phyloP scores from a whole-genome alignment of 1,140 invertebrate genomes.

The Babylonia areolata region DNA sequence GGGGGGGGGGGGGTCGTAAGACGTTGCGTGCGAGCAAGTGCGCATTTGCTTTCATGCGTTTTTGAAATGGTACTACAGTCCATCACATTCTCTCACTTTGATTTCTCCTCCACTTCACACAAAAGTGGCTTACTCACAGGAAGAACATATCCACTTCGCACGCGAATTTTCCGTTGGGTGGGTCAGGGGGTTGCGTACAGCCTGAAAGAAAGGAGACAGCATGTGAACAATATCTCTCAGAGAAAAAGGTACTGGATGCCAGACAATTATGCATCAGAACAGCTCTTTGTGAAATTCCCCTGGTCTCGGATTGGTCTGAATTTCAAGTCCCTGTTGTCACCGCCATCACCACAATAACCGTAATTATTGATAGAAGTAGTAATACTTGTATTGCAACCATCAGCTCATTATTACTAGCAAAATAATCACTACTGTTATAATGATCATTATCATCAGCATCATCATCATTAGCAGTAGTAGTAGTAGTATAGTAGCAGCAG shows the following conservation, averaged over 20 bases:
- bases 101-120: background rate
- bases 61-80: too few relatives aligned
- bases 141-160: slow-evolving; percentile 17
- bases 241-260: too few relatives aligned
- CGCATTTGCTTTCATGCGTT: too few relatives aligned
- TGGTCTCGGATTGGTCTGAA: too few relatives aligned
- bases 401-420: background rate
- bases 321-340: background rate
- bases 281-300: background rate
- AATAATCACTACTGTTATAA: background rate
- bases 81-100: background rate
- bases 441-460: too few relatives aligned
- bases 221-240: too few relatives aligned
- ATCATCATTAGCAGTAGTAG: too few relatives aligned
- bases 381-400: background rate
- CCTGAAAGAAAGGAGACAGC: background rate
- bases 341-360: background rate
- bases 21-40: background rate
- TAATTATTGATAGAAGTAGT: background rate
- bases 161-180: slow-evolving; percentile 6
- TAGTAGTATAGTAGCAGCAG: too few relatives aligned
- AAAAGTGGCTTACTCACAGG: background rate
- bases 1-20: background rate
- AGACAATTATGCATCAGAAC: too few relatives aligned
- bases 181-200: background rate